Conservation (phyloP, 2,113 vertebrate species). For the Perca flavescens region DNA sequence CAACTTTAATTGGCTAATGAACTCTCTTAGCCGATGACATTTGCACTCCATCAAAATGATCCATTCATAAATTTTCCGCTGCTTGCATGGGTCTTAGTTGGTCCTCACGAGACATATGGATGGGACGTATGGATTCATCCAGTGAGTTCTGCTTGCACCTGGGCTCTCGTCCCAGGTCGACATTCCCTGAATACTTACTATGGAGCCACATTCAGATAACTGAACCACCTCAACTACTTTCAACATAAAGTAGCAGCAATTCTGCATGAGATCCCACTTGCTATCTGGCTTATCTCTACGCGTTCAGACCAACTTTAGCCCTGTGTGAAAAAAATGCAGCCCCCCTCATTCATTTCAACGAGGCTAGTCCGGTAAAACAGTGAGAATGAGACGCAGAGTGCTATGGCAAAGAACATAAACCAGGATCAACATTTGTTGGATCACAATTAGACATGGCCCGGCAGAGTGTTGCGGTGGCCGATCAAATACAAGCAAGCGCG, state of each 20-base stretch:
- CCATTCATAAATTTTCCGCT: slow-evolving; percentile 9
- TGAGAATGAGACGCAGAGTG: too few relatives aligned
- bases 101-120: not conserved
- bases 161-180: slow-evolving; percentile 10
- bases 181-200: slow-evolving; percentile 18
- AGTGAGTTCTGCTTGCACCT: slow-evolving; percentile 7
- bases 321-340: not conserved
- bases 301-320: not conserved
- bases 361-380: not conserved
- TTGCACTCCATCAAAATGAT: slow-evolving; percentile 24
- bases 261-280: not conserved
- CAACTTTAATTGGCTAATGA: slow-evolving; percentile 53
- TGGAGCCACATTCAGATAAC: not conserved
- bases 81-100: not conserved
- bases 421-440: too few relatives aligned
- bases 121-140: not conserved
- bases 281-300: not conserved
- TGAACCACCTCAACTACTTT: not conserved
- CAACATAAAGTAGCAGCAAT: too few relatives aligned
- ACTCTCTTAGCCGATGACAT: slow-evolving; percentile 33
- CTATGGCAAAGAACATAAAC: too few relatives aligned
- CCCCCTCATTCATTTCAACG: not conserved
- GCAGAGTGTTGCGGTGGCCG: too few relatives aligned
- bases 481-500: not conserved
- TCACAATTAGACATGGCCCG: too few relatives aligned